Base-by-base conservation (phyloP, 2,113 vertebrate genomes). In the Scytalopus superciliaris region DNA sequence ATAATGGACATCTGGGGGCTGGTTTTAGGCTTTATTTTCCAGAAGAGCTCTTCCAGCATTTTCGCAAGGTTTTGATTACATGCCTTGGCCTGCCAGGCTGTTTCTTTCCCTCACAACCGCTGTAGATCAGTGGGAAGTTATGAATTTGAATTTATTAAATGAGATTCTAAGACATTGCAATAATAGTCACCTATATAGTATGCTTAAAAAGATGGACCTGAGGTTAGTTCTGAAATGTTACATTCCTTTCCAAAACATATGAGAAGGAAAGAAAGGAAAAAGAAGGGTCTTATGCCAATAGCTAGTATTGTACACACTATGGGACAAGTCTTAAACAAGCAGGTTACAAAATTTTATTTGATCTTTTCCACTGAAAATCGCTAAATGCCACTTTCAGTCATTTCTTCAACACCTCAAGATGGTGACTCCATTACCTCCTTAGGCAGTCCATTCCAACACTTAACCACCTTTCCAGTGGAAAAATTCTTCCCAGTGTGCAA, bases 111-210 rank as follows among this genome's bases (percentile, higher is more conserved):
- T n/a, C n/a, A n/a, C n/a, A n/a, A 35, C 40, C 15, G 33, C 31
- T 79, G 23, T 95, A 85, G 92, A 94, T 88, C 59, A 77, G 45
- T n/a, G 30, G 25, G 25, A 78, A 92, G 12, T 69, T 69, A 82
- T 50, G 40, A 91, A 33, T 11, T 69, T 77, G 42, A 79, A 67
- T 91, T 90, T 93, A 69, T 87, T 87, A 91, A 94, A 94, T 89
- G 70, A 89, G n/a, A 91, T 55, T 31, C 23, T 66, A 79, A 93
- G 37, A 88, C 5, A 22, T 21, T 70, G 42, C 30, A 93, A 39
- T 85, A 66, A 66, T 79, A 82, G 44, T 40, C 31, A 90, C 24
- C 64, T 60, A 64, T 63, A 83, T 81, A 89, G 66, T 33, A 84
- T 76, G 62, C 68, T 53, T 75, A 79, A 92, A 91, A 89, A 87